Percentiles rank a stretch among this genome's conserved stretches.
Conservation (phyloP, 2,888 invertebrate genomes). For the Capitulum mitella region DNA sequence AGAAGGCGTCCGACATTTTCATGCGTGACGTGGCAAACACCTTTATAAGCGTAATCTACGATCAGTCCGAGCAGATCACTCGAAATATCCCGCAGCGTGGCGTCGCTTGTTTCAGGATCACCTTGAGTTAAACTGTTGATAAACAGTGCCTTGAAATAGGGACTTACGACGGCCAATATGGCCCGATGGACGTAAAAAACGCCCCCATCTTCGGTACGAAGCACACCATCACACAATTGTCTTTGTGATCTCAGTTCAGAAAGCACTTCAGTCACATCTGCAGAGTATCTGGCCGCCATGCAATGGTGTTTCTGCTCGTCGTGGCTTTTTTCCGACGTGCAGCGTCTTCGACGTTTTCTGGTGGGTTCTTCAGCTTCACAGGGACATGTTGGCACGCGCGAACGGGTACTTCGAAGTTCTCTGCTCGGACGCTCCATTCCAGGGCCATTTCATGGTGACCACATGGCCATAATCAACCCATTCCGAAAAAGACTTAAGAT, state of each 20-base stretch:
- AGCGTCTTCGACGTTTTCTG: constrained; percentile 22
- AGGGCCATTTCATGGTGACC: constrained; percentile 24
- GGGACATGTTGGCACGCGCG: constrained; percentile 18
- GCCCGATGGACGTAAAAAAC: constrained; percentile 60
- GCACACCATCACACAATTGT: constrained; percentile 57
- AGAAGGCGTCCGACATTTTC: constrained; percentile 63
- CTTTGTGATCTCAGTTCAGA: constrained; percentile 51
- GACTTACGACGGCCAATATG: constrained; percentile 63
- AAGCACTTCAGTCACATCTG: constrained; percentile 18
- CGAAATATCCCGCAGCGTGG: constrained; percentile 49
- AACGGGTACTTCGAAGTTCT: constrained; percentile 24
- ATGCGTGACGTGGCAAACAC: constrained; percentile 55
- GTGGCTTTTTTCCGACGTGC: constrained; percentile 10
- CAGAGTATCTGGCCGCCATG: constrained; percentile 22
- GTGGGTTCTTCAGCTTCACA: constrained; percentile 20
- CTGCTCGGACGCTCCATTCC: constrained; percentile 24
- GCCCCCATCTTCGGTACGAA: constrained; percentile 56
- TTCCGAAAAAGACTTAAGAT: constrained; percentile 13
- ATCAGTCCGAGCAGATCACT: constrained; percentile 54
- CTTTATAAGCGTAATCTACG: constrained; percentile 68
- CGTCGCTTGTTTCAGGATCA: constrained; percentile 54
- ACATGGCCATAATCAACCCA: constrained; percentile 23
- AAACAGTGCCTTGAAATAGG: constrained; percentile 65
- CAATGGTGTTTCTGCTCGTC: constrained; percentile 23
- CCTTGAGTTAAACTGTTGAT: constrained; percentile 58